Evolutionary conservation across 1,140 invertebrate genomes (phyloP), one percentile per base, ranked within the genome.

Genomic region (Caenorhabditis remanei): DNA sequence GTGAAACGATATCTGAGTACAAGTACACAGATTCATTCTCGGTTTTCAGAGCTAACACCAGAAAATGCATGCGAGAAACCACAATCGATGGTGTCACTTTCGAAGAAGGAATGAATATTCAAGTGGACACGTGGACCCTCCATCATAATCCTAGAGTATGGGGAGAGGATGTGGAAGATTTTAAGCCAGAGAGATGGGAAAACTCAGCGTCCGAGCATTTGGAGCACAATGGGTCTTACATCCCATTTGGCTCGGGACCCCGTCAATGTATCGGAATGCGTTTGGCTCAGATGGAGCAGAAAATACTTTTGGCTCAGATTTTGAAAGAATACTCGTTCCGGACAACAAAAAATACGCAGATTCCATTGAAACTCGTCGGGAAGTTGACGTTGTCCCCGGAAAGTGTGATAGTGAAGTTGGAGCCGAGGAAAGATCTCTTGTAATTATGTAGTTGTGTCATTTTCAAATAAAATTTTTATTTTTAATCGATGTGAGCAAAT

Each of bases 241-340:
- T 94, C 2, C 93, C 94, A 7, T 95, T 94, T 89, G 94, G 94
- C 14, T 88, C 88, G 32, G 94, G 94, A 11, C 94, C 94, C 3
- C 88, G 94, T 32, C 93, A 93, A 87, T 94, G 94, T 86, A 92
- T 94, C n/a, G 95, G 95, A 61, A 93, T 94, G 92, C 93, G 95
- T 53, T 95, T 96, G 79, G 95, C 95, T 2, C 83, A 95, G 4
- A 89, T 96, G 79, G 94, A 95, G 90, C 93, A 94, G 0, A 96
- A 96, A 93, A 88, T 95, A 56, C 94, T 95, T 4, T 32, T 94
- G 13, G 91, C 92, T 9, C 63, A 84, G 16, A 84, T 93, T 4
- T 55, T 94, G 21, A 90, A 90, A 65, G 90, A 90, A 43, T 91
- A 56, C 55, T 58, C 56, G 16, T 61, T 50, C 0, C 16, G 16